Evolutionary conservation across 35 echinoderm and acorn worm genomes (phyloP), one percentile per base, ranked within the genome.

Genomic region (Eucidaris tribuloides): DNA sequence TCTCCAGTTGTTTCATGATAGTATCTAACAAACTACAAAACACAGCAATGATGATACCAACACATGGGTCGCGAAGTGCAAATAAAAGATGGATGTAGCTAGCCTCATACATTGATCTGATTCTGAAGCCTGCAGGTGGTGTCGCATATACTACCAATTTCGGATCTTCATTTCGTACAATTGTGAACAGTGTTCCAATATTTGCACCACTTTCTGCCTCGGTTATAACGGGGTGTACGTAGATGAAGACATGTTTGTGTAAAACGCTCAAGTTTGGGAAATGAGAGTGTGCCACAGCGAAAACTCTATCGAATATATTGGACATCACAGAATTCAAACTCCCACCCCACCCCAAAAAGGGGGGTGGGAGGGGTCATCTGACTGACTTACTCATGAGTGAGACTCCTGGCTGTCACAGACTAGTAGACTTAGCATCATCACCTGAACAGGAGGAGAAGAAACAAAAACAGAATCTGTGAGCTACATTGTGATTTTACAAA

Each of bases 21-120:
- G 58, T 79, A n/a, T 82, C 54, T 2, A 86, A 25, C 3, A 58
- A 38, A 19, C 83, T 76, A 22, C 62, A 71, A 76, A 82, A 92
- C 1, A 24, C 20, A 2, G 37, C n/a, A 9, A 25, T 28, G 5
- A 87, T 18, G 1, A 3, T 57, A 38, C 46, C 39, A 28, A 92
- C n/a, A 46, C 87, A 7, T 1, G 15, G 19, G 42, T 92, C 90
- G 6, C 83, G 45, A 18, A 92, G 50, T 17, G 76, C 90, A 77
- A 92, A 92, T 1, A 92, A 56, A 3, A 92, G 42, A 46, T 82
- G 45, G 3, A 92, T 50, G 30, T 92, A 92, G 22, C 28, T n/a
- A 27, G 90, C 77, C 45, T 92, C 90, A 22, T 37, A 61, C 27
- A 76, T 48, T 2, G 90, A 82, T 34, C 5, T 82, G 24, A 92